Base-by-base conservation (phyloP, 2,888 invertebrate genomes). In the Dasypolia templi region DNA sequence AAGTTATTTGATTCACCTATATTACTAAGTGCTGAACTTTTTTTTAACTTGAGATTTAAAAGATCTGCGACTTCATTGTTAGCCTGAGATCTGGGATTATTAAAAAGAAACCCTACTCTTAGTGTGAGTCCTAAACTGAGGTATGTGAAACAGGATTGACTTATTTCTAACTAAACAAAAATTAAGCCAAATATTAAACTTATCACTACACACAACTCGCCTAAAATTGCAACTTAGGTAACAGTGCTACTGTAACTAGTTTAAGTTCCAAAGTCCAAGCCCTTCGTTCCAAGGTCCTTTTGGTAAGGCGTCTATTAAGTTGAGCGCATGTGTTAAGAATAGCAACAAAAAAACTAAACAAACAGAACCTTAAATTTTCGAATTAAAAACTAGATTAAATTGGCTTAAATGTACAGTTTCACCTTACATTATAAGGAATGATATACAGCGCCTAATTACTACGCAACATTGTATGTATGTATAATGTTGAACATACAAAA, bases 361-460 rank as follows among this genome's bases (percentile, higher is more conserved):
- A 84, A 86, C 69, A 84, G 82, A 89, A 91, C 88, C 89, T 89
- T 90, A 91, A 89, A 90, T 89, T 91, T 91, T 88, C 83, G 84
- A 92, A 87, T 77, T 91, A 92, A 89, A 65, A 85, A 89, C 86
- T 89, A 88, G 83, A 88, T 87, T 89, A 91, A 79, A 90, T 90
- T 91, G 91, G 88, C 93, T 94, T 94, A 94, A 92, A 91, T 91
- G 86, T 92, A 94, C 89, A 91, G 87, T 89, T 90, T 89, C 87
- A 89, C 89, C 93, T 94, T 92, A 92, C 86, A 86, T 86, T 80
- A 82, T 87, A 93, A 91, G 94, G 94, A 94, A 95, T 94, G 94
- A 89, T 91, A 89, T 90, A 91, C 88, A 89, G 86, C 82, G 86
- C 85, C 87, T 91, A 89, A 86, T 79, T 84, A 84, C 90, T 91